These are phyloP conservation scores for Actinia equina DNA, from an alignment of 64 coral and sea anemone species.

Conservation along the genomic window DNA sequence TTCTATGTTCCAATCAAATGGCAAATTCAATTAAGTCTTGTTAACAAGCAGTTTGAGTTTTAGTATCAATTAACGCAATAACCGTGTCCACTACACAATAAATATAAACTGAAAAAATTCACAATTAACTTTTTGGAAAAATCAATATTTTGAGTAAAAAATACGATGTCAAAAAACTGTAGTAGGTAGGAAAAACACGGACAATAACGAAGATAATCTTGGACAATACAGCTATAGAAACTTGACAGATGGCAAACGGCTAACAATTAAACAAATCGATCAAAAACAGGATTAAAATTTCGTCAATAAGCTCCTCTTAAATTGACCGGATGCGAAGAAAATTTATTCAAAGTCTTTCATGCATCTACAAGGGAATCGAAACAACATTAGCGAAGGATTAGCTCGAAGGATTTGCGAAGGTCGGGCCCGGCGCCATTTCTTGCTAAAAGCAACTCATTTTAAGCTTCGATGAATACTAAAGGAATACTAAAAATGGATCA, in stretches of 20 bases:
- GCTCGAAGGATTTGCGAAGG: too few species aligned
- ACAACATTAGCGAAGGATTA: not conserved
- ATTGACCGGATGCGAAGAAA: not conserved
- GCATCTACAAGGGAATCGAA: not conserved
- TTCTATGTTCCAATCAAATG: not conserved
- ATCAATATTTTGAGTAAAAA: not conserved
- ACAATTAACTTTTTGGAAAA: not conserved
- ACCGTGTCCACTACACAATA: not conserved
- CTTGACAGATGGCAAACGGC: not conserved
- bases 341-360: not conserved
- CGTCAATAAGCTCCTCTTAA: not conserved
- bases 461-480: not conserved
- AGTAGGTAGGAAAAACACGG: not conserved
- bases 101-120: not conserved
- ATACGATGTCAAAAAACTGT: not conserved
- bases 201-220: not conserved
- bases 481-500: not conserved
- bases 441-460: not conserved
- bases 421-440: not conserved
- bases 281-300: not conserved
- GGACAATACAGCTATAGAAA: not conserved
- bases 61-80: not conserved
- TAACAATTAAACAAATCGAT: slow-evolving; percentile 2
- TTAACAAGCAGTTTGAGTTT: not conserved
- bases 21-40: not conserved